Percentiles rank a stretch among this genome's conserved stretches.
phyloP scores from a whole-genome alignment of 2,888 invertebrate species.

The Napeogenes inachia region DNA sequence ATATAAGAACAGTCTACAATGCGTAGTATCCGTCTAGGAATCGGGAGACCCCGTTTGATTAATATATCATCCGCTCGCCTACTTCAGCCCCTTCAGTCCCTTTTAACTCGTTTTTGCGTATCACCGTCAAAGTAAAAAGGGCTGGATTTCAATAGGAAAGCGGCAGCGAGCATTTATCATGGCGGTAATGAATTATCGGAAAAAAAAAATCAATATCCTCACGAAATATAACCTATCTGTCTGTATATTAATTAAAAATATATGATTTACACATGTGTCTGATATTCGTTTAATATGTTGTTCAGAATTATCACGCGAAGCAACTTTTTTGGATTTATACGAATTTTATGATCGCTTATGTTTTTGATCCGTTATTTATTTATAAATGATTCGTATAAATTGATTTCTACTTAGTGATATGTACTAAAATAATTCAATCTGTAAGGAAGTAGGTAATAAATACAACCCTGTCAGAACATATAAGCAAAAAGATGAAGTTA shows the following conservation, averaged over 20 bases:
- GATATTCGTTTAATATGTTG: neutral
- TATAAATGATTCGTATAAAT: too few relatives aligned
- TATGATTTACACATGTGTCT: conserved; percentile 6
- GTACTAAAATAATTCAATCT: too few relatives aligned
- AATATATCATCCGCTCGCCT: conserved; percentile 64
- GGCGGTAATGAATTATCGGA: conserved; percentile 73
- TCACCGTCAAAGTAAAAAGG: conserved; percentile 74
- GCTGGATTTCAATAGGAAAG: conserved; percentile 64
- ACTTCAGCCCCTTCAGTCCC: conserved; percentile 56
- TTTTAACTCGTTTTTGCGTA: conserved; percentile 72
- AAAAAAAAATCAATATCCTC: conserved; percentile 60
- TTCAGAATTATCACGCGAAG: too few relatives aligned
- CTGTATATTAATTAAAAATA: conserved; percentile 8
- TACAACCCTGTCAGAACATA: too few relatives aligned
- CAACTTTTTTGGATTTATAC: too few relatives aligned
- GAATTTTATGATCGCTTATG: too few relatives aligned
- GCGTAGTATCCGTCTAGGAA: conserved; percentile 45
- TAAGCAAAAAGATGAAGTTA: neutral
- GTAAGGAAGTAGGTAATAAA: too few relatives aligned
- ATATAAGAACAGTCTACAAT: conserved; percentile 26
- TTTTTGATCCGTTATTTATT: too few relatives aligned
- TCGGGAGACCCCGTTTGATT: conserved; percentile 62
- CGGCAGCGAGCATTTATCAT: conserved; percentile 72
- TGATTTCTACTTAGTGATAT: too few relatives aligned
- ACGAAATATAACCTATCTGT: conserved; percentile 32